Evolutionary conservation across 2,888 invertebrate genomes (phyloP).

Genomic region (Phasia obesa): DNA sequence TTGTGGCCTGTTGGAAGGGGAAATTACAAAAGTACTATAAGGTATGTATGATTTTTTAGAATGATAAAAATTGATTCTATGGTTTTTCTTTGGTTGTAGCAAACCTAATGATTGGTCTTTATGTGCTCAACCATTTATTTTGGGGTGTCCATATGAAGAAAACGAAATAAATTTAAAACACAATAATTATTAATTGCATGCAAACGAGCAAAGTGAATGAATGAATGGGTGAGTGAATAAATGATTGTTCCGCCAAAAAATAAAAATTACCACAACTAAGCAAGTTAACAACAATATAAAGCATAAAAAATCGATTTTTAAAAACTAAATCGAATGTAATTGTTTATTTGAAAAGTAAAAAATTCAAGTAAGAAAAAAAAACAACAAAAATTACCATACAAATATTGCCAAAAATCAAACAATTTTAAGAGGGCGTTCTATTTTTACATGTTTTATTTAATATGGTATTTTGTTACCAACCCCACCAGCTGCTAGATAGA

Average conservation of each 20-base stretch:
- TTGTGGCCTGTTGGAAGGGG: too few relatives aligned
- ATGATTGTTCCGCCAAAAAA: constrained; percentile 18
- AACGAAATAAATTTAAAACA: constrained; percentile 19
- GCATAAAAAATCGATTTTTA: neutral
- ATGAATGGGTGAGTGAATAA: constrained; percentile 25
- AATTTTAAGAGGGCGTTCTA: constrained; percentile 50
- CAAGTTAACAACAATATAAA: constrained; percentile 7
- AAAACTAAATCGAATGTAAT: constrained; percentile 43
- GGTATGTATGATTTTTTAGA: too few relatives aligned
- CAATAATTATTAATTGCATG: constrained; percentile 53
- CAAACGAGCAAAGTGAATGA: constrained; percentile 44
- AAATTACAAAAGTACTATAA: too few relatives aligned
- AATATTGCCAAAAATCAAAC: constrained; percentile 17
- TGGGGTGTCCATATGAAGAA: neutral
- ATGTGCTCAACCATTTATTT: neutral
- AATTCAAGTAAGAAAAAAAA: too few relatives aligned
- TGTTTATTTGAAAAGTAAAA: constrained; percentile 6
- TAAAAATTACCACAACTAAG: constrained; percentile 24
- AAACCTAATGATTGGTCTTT: neutral
- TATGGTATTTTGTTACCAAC: neutral
- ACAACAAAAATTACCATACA: neutral
- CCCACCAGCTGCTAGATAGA: constrained; percentile 20
- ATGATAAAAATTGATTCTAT: too few relatives aligned
- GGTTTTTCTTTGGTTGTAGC: too few relatives aligned
- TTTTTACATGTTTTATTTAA: constrained; percentile 1